Base-by-base conservation (phyloP, 2,888 invertebrate genomes). In the Pseudanteris insignis region DNA sequence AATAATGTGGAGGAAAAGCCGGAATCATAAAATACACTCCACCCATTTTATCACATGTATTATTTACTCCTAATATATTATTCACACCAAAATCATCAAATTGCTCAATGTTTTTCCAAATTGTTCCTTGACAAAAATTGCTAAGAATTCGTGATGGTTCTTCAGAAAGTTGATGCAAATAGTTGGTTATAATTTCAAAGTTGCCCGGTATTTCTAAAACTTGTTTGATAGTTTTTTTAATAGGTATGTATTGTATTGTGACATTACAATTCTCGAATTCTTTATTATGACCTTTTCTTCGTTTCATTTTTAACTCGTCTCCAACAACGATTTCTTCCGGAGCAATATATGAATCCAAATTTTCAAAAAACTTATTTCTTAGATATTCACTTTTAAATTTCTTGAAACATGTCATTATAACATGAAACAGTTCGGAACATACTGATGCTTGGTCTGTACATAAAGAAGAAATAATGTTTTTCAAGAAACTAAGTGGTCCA, bases 1-100 rank as follows among this genome's bases (percentile, higher is more conserved):
- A 12, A 26, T 25, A 58, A 4, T 59, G 41, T 10, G 43, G 38
- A 15, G 66, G 64, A 11, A 64, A 48, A 7, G 34, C 37, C 2
- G 62, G 53, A 5, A 66, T 53, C 11, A 18, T 11, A 12, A 7
- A 40, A 30, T 11, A 30, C 2, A 30, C 30, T 2, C 9, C 30
- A 11, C 30, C 30, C 30, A 30, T 30, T 11, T 30, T 30, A 9
- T 30, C 11, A 12, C 11, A 30, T 30, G 30, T 10, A n/a, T 30
- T 30, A 7, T 30, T 9, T 30, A 11, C 11, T 12, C 30, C 30
- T 30, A 30, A 11, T 2, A 11, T 2, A 30, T 30, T 30, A 12
- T 30, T 4, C 2, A 30, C 30, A 3, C 30, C 30, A 7, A 30
- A 30, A 30, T 30, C 30, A 7, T 30, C 30, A 11, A 5, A 30